Base-by-base conservation (phyloP, 2,797 vertebrate species). In the Dicrostonyx torquatus region DNA sequence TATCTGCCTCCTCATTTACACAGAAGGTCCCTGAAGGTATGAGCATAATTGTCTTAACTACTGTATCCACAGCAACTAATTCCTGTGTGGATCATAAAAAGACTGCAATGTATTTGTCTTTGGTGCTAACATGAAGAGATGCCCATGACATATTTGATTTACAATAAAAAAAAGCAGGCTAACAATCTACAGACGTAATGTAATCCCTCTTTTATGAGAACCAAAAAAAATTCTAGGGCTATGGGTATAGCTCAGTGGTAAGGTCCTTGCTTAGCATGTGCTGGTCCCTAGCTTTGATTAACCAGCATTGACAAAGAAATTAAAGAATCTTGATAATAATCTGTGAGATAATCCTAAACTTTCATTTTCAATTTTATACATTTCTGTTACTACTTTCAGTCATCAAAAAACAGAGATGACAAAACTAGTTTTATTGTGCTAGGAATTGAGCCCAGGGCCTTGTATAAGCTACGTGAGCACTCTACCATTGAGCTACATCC, bases 311-410 rank as follows among this genome's bases (percentile, higher is more conserved):
- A 43, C 43, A 68, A 62, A 89, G 50, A 53, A 79, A 68, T 29
- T 64, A 58, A 77, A 68, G 20, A 68, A 50, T 50, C 11, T 68
- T 68, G 31, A 64, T 64, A 31, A 85, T n/a, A 40, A 43, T 73
- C 14, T 43, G 13, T 87, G 40, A 85, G 40, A 76, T n/a, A 62
- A 90, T 58, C 40, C 62, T 14, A 93, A 62, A 79, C 5, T 79
- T 79, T 78, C 48, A 73, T 92, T 89, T 93, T 94, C 87, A 68
- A 37, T 75, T 82, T 94, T 96, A 94, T 3, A 7, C 4, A 91
- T 66, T 84, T 87, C 20, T 94, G 18, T 50, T 62, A 83, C 58
- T 95, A 62, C 20, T 87, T 95, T 77, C 90, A 68, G 76, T 73
- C 87, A 91, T 45, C 26, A 91, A 37, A 82, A 93, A 91, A 93